Conservation (phyloP, 2,888 invertebrate species). For the Drosophila mimica region DNA sequence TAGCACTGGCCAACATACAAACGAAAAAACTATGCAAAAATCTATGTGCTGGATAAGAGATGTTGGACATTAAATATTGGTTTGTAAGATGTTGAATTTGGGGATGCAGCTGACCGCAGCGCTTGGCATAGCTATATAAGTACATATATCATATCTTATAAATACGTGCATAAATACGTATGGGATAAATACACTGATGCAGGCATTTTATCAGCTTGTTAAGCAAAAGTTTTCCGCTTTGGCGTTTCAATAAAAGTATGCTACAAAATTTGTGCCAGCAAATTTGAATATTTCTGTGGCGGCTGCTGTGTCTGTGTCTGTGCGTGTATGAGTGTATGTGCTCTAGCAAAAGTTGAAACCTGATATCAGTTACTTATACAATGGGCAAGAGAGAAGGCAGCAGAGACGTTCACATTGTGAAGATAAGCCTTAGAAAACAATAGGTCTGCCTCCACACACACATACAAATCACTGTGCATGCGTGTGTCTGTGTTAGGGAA, state of each 20-base stretch:
- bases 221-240: slow-evolving; percentile 71
- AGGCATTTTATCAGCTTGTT: slow-evolving; percentile 57
- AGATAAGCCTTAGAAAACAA: slow-evolving; percentile 77
- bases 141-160: not conserved
- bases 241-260: slow-evolving; percentile 75
- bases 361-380: slow-evolving; percentile 72
- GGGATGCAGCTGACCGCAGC: slow-evolving; percentile 33
- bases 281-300: slow-evolving; percentile 19
- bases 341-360: slow-evolving; percentile 66
- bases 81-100: slow-evolving; percentile 1
- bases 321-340: slow-evolving; percentile 19
- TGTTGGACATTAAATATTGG: not conserved
- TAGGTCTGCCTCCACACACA: slow-evolving; percentile 40
- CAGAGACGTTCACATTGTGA: slow-evolving; percentile 72
- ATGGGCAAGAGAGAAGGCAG: slow-evolving; percentile 52
- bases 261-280: slow-evolving; percentile 57
- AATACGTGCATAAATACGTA: not conserved
- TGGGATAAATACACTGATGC: no score
- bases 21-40: slow-evolving; percentile 44
- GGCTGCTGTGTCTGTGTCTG: slow-evolving; percentile 2
- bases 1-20: slow-evolving; percentile 28
- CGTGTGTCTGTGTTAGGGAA: slow-evolving; percentile 44
- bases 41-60: slow-evolving; percentile 6
- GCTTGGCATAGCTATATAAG: slow-evolving; percentile 29
- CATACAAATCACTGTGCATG: not conserved